Percentiles rank a stretch among this genome's conserved stretches.
These are phyloP conservation scores for Phrixothrix hirtus DNA, from an alignment of 2,888 invertebrate genomes.

Conservation along the genomic window DNA sequence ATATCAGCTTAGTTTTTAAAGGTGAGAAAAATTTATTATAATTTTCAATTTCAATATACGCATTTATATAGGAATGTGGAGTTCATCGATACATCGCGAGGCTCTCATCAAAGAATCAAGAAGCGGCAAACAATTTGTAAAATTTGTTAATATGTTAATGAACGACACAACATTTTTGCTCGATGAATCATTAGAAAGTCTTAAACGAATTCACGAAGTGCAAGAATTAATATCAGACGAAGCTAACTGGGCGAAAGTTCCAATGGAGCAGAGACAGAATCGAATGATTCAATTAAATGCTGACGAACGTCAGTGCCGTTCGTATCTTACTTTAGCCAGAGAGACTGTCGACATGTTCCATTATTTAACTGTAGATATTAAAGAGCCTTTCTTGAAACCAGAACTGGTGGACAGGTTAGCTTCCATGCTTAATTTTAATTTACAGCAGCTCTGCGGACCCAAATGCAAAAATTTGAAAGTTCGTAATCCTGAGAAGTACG, in stretches of 20 bases:
- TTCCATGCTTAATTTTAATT: constrained; percentile 98
- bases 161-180: constrained; percentile 96
- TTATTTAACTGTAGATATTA: constrained; percentile 92
- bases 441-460: constrained; percentile 93
- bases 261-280: constrained; percentile 72
- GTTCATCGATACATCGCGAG: constrained; percentile 81
- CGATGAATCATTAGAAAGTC: constrained; percentile 92
- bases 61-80: constrained; percentile 87
- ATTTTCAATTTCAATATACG: too few relatives aligned
- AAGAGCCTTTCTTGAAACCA: constrained; percentile 90
- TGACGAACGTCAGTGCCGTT: constrained; percentile 86
- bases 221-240: constrained; percentile 81
- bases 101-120: constrained; percentile 91
- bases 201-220: constrained; percentile 84
- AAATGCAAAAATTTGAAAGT: constrained; percentile 95
- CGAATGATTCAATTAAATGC: constrained; percentile 78
- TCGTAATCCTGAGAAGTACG: constrained; percentile 90
- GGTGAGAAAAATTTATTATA: too few relatives aligned
- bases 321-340: constrained; percentile 87
- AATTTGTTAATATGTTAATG: constrained; percentile 97
- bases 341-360: constrained; percentile 99
- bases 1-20: constrained; percentile 95
- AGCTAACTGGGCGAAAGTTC: constrained; percentile 67
- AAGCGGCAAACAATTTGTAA: constrained; percentile 90
- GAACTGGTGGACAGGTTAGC: constrained; percentile 92